These are phyloP conservation scores for Ellobium chinense DNA, from an alignment of 2,888 invertebrate species.

Conservation along the genomic window DNA sequence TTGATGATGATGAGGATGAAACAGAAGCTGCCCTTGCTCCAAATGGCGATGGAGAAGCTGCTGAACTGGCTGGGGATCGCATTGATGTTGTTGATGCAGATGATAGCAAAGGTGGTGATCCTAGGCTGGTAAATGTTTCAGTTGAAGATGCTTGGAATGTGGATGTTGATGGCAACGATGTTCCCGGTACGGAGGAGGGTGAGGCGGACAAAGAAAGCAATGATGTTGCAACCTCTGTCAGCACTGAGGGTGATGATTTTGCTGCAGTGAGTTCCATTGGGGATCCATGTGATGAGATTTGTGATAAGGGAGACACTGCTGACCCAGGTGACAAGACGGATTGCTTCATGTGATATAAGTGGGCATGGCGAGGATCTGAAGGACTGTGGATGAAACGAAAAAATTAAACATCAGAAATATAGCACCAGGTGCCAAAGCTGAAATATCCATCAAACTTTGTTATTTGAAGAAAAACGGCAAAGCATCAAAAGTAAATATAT, in stretches of 20 bases:
- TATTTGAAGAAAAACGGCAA: too few species aligned
- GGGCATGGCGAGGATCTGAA: not conserved
- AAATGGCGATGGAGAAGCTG: not conserved
- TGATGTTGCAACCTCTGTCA: slow-evolving; percentile 4
- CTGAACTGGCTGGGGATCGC: not conserved
- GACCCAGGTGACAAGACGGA: not conserved
- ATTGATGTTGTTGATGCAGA: not conserved
- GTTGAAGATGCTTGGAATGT: not conserved
- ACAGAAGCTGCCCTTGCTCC: not conserved
- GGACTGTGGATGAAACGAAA: not conserved
- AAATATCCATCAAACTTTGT: too few species aligned
- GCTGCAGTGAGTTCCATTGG: not conserved
- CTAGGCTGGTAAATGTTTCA: not conserved
- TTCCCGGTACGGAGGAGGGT: not conserved
- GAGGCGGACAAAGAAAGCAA: slow-evolving; percentile 6
- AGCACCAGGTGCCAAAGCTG: too few species aligned
- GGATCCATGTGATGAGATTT: not conserved
- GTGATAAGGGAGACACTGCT: not conserved
- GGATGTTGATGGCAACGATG: not conserved
- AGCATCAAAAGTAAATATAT: too few species aligned
- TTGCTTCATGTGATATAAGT: not conserved
- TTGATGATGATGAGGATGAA: not conserved
- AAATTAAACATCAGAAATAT: too few species aligned
- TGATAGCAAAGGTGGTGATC: not conserved
- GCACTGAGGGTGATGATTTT: slow-evolving; percentile 17